These are phyloP conservation scores for Argya squamiceps DNA, from an alignment of 2,797 vertebrate genomes.

Conservation along the genomic window DNA sequence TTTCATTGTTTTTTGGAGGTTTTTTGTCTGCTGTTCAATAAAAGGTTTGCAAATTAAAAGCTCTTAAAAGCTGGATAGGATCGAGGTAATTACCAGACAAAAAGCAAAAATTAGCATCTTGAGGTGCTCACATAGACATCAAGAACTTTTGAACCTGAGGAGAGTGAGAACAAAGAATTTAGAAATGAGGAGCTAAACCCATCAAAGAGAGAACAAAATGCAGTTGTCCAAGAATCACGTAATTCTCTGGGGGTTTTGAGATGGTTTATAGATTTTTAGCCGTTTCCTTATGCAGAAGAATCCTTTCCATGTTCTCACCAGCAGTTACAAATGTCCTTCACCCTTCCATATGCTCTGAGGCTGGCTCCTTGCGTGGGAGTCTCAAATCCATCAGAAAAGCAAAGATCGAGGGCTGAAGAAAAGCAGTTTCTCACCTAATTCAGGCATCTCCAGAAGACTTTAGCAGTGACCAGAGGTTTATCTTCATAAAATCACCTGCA, in stretches of 20 bases:
- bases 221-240: neutral
- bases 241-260: neutral
- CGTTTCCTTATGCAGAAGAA: neutral
- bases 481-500: neutral
- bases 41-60: neutral
- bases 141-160: neutral
- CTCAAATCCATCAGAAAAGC: neutral
- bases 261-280: neutral
- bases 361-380: neutral
- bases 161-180: neutral
- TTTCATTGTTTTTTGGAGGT: neutral
- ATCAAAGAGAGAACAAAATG: neutral
- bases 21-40: neutral
- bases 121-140: neutral
- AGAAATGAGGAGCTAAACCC: neutral
- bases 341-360: neutral
- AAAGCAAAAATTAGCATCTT: neutral
- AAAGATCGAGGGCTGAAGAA: neutral
- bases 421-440: neutral
- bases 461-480: neutral
- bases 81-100: neutral
- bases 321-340: neutral
- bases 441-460: neutral
- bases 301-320: neutral
- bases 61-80: neutral